Conservation (phyloP, 1,140 invertebrate species). For the Diabrotica undecimpunctata region DNA sequence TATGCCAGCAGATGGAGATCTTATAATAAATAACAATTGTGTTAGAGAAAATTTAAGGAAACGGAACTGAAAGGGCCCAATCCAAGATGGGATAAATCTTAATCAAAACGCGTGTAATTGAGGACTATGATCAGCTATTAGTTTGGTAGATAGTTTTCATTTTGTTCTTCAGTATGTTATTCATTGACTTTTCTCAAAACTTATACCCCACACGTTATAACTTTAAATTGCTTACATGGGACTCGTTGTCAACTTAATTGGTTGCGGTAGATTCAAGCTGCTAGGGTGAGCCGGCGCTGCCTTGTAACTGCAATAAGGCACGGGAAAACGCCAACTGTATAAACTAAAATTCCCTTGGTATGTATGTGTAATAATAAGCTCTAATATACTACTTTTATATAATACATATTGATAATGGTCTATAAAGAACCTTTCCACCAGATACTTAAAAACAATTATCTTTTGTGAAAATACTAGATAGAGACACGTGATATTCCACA, state of each 20-base stretch:
- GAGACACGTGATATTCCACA: too few relatives aligned
- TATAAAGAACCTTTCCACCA: too few relatives aligned
- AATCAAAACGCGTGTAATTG: too few relatives aligned
- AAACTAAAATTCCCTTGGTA: constrained; percentile 64
- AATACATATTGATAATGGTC: too few relatives aligned
- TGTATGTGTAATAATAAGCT: constrained; percentile 23
- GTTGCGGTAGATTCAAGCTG: constrained; percentile 69
- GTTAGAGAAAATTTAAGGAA: background rate
- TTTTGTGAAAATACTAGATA: too few relatives aligned
- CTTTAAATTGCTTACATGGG: constrained; percentile 55
- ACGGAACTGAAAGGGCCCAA: background rate
- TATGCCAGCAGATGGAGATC: too few relatives aligned
- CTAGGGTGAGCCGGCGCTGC: constrained; percentile 67
- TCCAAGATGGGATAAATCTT: background rate
- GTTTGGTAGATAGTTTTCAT: background rate
- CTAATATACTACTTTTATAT: too few relatives aligned
- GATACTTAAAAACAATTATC: too few relatives aligned
- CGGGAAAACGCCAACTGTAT: constrained; percentile 89
- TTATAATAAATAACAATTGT: too few relatives aligned
- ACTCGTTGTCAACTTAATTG: constrained; percentile 66
- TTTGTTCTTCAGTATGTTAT: background rate
- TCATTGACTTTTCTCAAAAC: background rate
- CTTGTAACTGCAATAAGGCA: constrained; percentile 88
- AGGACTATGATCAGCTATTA: background rate
- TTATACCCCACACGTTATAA: background rate